Conservation (phyloP, 2,888 invertebrate species). For the Mythimna vitellina region DNA sequence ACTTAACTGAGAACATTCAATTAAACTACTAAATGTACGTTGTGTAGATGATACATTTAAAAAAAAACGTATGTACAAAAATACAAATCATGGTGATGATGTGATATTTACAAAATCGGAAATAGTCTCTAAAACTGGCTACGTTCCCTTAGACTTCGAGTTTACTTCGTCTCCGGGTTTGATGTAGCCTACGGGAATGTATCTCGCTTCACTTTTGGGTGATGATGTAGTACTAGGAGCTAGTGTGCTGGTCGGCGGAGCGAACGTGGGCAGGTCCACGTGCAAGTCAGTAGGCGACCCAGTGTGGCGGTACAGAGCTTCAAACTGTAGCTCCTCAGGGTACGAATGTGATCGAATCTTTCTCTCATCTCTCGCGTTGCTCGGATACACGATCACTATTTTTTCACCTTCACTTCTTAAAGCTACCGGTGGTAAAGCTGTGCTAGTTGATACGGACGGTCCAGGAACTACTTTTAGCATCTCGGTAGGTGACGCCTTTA, state of each 20-base stretch:
- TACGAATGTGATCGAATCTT: slow-evolving; percentile 88
- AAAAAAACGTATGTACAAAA: slow-evolving; percentile 57
- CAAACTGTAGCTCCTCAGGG: slow-evolving; percentile 88
- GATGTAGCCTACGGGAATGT: slow-evolving; percentile 78
- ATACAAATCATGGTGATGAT: slow-evolving; percentile 32
- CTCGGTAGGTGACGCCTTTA: slow-evolving; percentile 81
- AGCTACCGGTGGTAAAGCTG: slow-evolving; percentile 86
- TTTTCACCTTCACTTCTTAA: slow-evolving; percentile 84
- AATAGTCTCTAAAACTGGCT: slow-evolving; percentile 45
- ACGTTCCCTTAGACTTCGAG: slow-evolving; percentile 64
- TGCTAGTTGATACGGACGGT: slow-evolving; percentile 81
- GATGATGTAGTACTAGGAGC: slow-evolving; percentile 67
- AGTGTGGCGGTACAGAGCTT: slow-evolving; percentile 86
- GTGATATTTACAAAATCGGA: slow-evolving; percentile 55
- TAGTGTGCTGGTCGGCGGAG: slow-evolving; percentile 81
- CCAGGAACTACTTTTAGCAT: slow-evolving; percentile 82
- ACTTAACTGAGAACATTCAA: slow-evolving; percentile 37
- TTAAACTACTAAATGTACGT: slow-evolving; percentile 26
- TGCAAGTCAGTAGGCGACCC: slow-evolving; percentile 81
- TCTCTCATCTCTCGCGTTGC: slow-evolving; percentile 86
- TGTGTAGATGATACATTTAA: slow-evolving; percentile 22
- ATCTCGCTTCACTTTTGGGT: slow-evolving; percentile 72
- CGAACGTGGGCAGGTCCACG: slow-evolving; percentile 91
- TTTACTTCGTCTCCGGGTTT: slow-evolving; percentile 66
- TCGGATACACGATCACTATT: slow-evolving; percentile 89